Conservation (phyloP, 37 sponge, comb jelly and placozoan species). For the Amphimedon queenslandica region DNA sequence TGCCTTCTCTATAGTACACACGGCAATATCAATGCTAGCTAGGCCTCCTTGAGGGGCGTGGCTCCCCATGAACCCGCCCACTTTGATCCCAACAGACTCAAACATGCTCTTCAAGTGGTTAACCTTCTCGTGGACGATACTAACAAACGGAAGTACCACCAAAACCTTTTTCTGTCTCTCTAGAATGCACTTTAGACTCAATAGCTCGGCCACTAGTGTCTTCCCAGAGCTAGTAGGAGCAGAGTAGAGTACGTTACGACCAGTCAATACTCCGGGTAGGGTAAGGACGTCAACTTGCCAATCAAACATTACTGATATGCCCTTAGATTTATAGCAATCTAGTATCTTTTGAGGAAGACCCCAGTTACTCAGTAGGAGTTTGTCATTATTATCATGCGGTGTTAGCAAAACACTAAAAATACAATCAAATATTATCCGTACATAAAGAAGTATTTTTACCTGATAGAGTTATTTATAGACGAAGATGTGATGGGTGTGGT, state of each 20-base stretch:
- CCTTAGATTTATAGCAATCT: slow-evolving; percentile 55
- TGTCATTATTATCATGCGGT: neutral
- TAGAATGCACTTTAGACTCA: slow-evolving; percentile 87
- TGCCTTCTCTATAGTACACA: slow-evolving; percentile 98
- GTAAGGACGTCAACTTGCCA: slow-evolving; percentile 97
- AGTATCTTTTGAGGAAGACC: slow-evolving; percentile 79
- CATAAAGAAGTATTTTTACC: neutral
- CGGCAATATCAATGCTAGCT: slow-evolving; percentile 81
- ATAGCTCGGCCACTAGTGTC: slow-evolving; percentile 94
- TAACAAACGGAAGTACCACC: slow-evolving; percentile 95
- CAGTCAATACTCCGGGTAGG: slow-evolving; percentile 65
- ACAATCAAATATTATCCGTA: neutral
- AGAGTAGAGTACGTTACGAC: slow-evolving; percentile 87
- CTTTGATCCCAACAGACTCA: slow-evolving; percentile 71
- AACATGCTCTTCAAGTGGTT: slow-evolving; percentile 78
- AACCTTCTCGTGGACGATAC: slow-evolving; percentile 92
- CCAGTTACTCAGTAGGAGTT: slow-evolving; percentile 72
- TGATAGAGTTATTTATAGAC: neutral
- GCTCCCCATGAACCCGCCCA: slow-evolving; percentile 93
- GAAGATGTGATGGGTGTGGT: neutral
- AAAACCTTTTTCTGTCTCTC: slow-evolving; percentile 86
- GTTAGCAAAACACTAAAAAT: neutral
- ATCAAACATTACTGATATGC: slow-evolving; percentile 84
- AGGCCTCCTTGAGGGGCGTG: slow-evolving; percentile 93
- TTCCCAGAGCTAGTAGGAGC: slow-evolving; percentile 99